phyloP scores from a whole-genome alignment of 2,113 vertebrate genomes.

The Parotia lawesii region DNA sequence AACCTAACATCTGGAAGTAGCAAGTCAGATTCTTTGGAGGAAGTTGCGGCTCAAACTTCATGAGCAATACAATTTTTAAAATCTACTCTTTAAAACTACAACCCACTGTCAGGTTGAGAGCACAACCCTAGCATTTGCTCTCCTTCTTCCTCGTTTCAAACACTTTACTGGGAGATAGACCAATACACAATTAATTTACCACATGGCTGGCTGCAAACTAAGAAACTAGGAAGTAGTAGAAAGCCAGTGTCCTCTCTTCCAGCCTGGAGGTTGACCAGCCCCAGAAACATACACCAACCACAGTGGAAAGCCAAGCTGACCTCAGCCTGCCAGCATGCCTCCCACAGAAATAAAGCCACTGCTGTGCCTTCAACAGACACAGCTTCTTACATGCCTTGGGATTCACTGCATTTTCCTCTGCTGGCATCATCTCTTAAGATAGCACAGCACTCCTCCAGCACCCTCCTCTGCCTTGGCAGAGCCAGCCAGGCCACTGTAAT shows the following conservation, averaged over 20 bases:
- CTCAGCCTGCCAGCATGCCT: neutral
- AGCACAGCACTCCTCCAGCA: neutral
- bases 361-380: neutral
- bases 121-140: neutral
- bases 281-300: neutral
- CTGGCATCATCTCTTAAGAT: neutral
- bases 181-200: neutral
- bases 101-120: neutral
- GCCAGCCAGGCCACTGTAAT: accelerated
- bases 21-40: neutral
- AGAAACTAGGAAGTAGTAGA: neutral
- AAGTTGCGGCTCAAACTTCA: neutral
- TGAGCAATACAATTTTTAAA: neutral
- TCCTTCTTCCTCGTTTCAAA: neutral
- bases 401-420: neutral
- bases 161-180: neutral
- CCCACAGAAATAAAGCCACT: constrained; percentile 4
- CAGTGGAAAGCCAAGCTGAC: neutral
- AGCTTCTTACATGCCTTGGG: neutral
- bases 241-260: neutral
- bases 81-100: neutral
- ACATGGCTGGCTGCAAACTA: neutral
- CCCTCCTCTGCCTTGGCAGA: neutral
- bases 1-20: accelerated
- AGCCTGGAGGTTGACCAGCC: neutral